phyloP scores from a whole-genome alignment of 2,113 vertebrate species.

The Zosterops hypoxanthus region DNA sequence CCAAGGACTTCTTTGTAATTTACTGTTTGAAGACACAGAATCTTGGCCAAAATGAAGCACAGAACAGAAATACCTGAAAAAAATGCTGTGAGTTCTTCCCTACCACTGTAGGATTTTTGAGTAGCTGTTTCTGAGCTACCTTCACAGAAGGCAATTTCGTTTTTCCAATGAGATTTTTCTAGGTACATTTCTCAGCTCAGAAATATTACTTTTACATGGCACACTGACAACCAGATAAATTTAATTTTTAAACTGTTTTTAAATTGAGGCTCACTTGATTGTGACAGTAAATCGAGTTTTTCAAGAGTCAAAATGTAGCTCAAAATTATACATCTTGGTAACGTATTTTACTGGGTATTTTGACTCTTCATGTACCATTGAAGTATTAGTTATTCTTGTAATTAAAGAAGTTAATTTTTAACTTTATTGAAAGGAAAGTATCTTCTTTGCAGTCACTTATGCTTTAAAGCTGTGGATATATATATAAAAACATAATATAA shows the following conservation, averaged over 20 bases:
- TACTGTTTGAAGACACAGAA: background rate
- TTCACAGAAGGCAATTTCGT: background rate
- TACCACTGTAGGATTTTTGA: background rate
- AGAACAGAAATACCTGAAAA: background rate
- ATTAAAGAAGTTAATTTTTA: background rate
- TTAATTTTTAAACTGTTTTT: background rate
- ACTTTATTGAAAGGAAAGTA: background rate
- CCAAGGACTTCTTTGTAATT: background rate
- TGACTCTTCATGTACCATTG: no score
- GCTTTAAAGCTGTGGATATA: background rate
- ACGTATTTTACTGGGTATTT: background rate
- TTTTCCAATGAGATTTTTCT: background rate
- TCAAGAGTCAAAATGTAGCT: background rate
- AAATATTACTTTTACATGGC: background rate
- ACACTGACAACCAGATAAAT: background rate
- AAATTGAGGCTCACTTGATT: background rate
- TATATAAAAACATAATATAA: background rate
- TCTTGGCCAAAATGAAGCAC: background rate
- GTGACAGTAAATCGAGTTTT: background rate
- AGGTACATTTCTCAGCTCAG: background rate
- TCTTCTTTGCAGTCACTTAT: background rate
- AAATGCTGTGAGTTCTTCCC: background rate
- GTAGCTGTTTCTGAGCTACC: background rate
- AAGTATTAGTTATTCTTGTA: background rate
- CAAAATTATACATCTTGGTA: background rate